Percentiles rank a stretch among this genome's conserved stretches.
These are phyloP conservation scores for Tenthredo notha DNA, from an alignment of 2,888 invertebrate genomes.

Conservation along the genomic window DNA sequence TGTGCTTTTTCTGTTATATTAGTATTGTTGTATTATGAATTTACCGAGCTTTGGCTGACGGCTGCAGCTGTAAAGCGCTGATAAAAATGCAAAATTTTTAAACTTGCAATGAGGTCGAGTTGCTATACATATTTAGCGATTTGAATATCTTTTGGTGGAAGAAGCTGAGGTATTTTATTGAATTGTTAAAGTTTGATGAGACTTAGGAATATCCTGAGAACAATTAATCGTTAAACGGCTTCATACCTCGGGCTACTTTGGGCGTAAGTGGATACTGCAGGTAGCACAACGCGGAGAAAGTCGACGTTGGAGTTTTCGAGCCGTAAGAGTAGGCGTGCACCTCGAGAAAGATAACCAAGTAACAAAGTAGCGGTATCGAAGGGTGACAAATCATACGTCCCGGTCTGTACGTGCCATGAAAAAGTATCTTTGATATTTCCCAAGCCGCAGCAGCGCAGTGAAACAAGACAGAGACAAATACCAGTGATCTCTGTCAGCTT, in stretches of 20 bases:
- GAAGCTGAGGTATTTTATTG: background rate
- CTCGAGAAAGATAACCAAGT: slow-evolving; percentile 25
- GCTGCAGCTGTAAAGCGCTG: slow-evolving; percentile 1
- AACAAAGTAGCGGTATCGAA: slow-evolving; percentile 47
- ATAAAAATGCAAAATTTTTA: background rate
- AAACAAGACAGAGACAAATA: background rate
- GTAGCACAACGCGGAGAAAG: slow-evolving; percentile 35
- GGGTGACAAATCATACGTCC: slow-evolving; percentile 42
- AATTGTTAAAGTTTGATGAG: background rate
- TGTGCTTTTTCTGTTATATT: background rate
- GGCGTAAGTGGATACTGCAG: background rate
- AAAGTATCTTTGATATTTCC: slow-evolving; percentile 21
- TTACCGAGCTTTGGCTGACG: background rate
- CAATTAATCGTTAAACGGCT: background rate
- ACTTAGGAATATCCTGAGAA: background rate
- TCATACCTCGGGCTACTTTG: background rate
- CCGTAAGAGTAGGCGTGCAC: slow-evolving; percentile 27
- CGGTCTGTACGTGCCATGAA: slow-evolving; percentile 20
- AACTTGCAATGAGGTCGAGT: background rate
- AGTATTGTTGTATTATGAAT: background rate
- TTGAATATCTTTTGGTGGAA: background rate
- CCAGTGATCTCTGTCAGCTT: slow-evolving; percentile 11
- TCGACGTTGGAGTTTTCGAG: background rate
- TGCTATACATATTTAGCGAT: background rate
- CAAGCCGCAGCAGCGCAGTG: slow-evolving; percentile 16